Evolutionary conservation across 2,888 invertebrate species (phyloP), one percentile per base, ranked within the genome.

Genomic region (Tortrix viridana): DNA sequence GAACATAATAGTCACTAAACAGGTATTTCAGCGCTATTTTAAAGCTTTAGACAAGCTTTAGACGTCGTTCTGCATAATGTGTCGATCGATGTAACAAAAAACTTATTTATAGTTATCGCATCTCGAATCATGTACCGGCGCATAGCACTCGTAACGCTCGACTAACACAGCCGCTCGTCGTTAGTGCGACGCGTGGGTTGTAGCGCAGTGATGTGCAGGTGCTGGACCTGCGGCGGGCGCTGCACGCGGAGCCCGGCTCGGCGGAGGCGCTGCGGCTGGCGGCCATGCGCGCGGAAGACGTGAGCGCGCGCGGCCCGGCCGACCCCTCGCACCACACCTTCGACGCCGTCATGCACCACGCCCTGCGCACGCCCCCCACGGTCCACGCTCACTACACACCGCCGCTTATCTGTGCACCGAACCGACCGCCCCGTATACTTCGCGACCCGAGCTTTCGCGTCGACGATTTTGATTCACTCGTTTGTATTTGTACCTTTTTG

Each of bases 211-310:
- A 73, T 80, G 79, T 77, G 85, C 93, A 96, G 96, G 96, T 96
- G 92, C 94, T 95, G 94, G 96, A 96, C 93, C 93, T 96, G 86
- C 95, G 95, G 92, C 94, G 95, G 88, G 95, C 95, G 83, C 95
- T 96, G 89, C 96, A 96, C 92, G 96, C 96, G 74, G 95, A 95
- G 88, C 94, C 94, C 57, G 92, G 92, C 68, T 91, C 92, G 71
- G 91, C 92, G 77, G 92, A 92, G 85, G 92, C 87, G 86, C 90
- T 86, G 88, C 93, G 85, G 85, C 91, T 87, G 93, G 93, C 87
- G 73, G 82, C 85, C 76, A 86, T 89, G 86, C 86, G 92, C 80
- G 88, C 84, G 74, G 92, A 86, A 78, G 92, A 87, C 92, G 92
- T 89, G 93, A 93, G 87, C 89, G 91, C 84, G 87, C 77, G 41